Base-by-base conservation (phyloP, 1,140 invertebrate species). In the Pseudomyrmex sp. region DNA sequence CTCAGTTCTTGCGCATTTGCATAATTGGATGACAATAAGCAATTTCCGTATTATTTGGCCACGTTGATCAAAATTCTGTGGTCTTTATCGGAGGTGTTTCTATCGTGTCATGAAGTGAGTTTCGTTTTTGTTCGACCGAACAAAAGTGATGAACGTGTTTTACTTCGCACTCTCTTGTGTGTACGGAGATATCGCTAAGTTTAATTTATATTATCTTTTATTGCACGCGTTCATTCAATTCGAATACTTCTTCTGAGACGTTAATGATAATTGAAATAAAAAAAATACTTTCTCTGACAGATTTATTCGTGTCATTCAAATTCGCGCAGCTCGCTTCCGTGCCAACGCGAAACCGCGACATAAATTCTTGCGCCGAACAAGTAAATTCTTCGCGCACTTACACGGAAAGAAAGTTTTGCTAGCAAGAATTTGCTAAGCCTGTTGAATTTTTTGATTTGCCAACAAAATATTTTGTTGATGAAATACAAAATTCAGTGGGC, bases 221-320 rank as follows among this genome's bases (percentile, higher is more conserved):
- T 20, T 46, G 20, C 75, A 20, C 52, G 7, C 65, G 20, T 70
- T 79, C 20, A 70, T 54, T 59, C 58, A 35, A 52, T 54, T 69
- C 76, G 12, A 70, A 46, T 79, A 63, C 70, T 79, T 79, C 48
- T 52, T 70, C 65, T 69, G 52, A 65, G 52, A 65, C 44, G 70
- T 79, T 79, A 65, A 79, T 79, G 69, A 79, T 44, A 9, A 18
- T 20, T 15, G 44, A 18, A 70, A 46, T 59, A 44, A 52, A 65
- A 59, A 35, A 79, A 70, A 79, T 70, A 44, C 76, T 70, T 70
- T 80, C n/a, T 46, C 20, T n/a, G 76, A 80, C 76, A 80, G 66
- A 80, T 80, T 80, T 80, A 80, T 80, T 72, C 70, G 72, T 72
- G 76, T 80, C 76, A 80, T 72, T 80, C 66, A 80, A 80, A 80